Evolutionary conservation across 1,140 invertebrate genomes (phyloP), one percentile per base, ranked within the genome.

Genomic region (Dreissena polymorpha): DNA sequence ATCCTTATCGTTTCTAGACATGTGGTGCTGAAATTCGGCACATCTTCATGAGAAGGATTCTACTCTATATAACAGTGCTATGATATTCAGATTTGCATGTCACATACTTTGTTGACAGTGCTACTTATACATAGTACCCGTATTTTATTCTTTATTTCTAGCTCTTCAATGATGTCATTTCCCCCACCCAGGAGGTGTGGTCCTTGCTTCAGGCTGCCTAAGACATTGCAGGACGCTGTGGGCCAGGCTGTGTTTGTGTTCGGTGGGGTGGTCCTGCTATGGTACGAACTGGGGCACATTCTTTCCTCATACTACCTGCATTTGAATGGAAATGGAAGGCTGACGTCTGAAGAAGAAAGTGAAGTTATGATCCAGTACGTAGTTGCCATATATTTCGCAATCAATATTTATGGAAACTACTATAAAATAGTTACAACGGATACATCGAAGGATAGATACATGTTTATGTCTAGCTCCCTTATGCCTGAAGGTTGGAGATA

Each of bases 371-470:
- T 84, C 14, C 85, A 87, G 25, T 21, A 85, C 53, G 10, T 67
- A 13, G 49, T 84, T 1, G 65, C 78, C 0, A 39, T 76, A 0
- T 72, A 83, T 21, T 82, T 87, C 51, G 84, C 86, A 13, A 29
- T 85, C 12, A 84, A 85, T 53, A 88, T 89, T 64, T 89, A 89
- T 49, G 79, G 85, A 16, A 88, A 88, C 73, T 84, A 86, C 85
- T 73, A 86, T n/a, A 82, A 85, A 73, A 21, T 88, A 7, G 67
- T 83, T 0, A 83, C 83, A 65, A 87, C 85, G n/a, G 83, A 87
- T 65, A 80, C 82, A 12, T 78, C 86, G 0, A 55, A 68, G 21
- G 83, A 67, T 12, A 39, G 68, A 5, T 64, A 84, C 25, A 49
- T 78, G 7, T 83, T 82, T 49, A 70, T 74, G 1, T 57, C 83